phyloP scores from a whole-genome alignment of 92 coral and sea anemone genomes.

The Phenganax stokvisi region DNA sequence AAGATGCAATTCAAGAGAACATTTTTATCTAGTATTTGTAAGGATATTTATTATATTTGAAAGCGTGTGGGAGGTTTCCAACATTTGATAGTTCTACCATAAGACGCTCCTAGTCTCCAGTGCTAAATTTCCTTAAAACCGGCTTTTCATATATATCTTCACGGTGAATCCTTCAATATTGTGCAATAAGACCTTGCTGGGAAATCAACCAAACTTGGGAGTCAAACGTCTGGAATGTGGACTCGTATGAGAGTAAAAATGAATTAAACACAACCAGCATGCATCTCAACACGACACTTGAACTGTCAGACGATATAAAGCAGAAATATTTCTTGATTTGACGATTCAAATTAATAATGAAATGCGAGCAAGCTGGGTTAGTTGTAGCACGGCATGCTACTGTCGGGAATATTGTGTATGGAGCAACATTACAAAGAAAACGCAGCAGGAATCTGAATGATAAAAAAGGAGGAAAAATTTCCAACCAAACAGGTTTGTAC shows the following conservation, averaged over 20 bases:
- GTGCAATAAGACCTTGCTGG: no score
- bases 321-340: not conserved
- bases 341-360: not conserved
- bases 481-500: no score
- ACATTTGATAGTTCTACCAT: no score
- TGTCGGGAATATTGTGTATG: not conserved
- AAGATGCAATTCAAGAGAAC: no score
- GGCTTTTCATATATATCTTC: no score
- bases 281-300: not conserved
- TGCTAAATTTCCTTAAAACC: no score
- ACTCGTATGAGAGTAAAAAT: not conserved
- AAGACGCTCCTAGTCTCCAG: no score
- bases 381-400: not conserved
- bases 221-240: not conserved
- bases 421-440: not conserved
- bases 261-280: constrained; percentile 4
- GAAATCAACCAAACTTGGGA: not conserved
- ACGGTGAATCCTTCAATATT: no score
- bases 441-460: not conserved
- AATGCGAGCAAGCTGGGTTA: not conserved
- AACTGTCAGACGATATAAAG: not conserved
- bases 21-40: no score
- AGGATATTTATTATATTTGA: no score
- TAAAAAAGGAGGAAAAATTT: not conserved
- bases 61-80: no score